A percentile compares a stretch with the other conserved stretches of the same genome.
These are phyloP conservation scores for Acrossocheilus fasciatus DNA, from an alignment of 2,797 vertebrate species.

Conservation along the genomic window DNA sequence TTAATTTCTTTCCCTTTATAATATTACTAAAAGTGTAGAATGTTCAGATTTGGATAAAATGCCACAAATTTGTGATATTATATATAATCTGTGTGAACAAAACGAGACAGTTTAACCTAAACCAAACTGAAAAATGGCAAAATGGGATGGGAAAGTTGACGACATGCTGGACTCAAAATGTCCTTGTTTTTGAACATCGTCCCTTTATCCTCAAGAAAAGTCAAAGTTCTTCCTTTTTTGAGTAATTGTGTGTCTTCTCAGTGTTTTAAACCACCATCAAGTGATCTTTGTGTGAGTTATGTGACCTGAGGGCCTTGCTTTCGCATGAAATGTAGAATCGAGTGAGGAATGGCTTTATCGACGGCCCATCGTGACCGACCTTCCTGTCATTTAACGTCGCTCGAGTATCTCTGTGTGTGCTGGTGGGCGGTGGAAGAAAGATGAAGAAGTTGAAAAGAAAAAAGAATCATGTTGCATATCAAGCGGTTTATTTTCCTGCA, in stretches of 20 bases:
- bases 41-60: not conserved
- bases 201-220: not conserved
- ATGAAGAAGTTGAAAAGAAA: constrained; percentile 72
- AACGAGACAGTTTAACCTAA: not conserved
- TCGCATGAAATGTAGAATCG: not conserved
- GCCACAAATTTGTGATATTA: not conserved
- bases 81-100: not conserved
- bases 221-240: not conserved
- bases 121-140: not conserved
- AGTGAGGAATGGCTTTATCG: constrained; percentile 22
- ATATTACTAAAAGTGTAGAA: not conserved
- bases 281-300: not conserved
- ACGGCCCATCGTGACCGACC: not conserved
- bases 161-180: not conserved
- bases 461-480: constrained; percentile 86
- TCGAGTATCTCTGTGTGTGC: not conserved
- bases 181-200: not conserved
- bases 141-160: constrained; percentile 2
- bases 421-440: constrained; percentile 45
- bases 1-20: not conserved
- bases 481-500: constrained; percentile 88
- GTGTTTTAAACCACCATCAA: not conserved
- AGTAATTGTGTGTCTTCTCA: not conserved
- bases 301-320: not conserved
- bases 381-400: not conserved